Base-by-base conservation (phyloP, 2,797 vertebrate species). In the Microctenopoma lineatum region DNA sequence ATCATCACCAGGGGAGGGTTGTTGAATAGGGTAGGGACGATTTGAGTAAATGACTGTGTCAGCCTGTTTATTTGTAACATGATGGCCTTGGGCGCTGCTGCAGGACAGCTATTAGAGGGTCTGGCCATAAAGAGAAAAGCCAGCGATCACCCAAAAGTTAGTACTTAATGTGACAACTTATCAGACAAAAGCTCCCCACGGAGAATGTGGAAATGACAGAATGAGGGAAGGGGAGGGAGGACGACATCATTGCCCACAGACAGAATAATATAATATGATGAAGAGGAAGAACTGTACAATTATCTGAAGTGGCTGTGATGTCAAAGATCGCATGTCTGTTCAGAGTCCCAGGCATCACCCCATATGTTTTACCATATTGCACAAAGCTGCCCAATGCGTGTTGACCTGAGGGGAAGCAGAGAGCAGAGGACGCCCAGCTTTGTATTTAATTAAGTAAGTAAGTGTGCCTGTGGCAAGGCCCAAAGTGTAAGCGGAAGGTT, bases 31-130 rank as follows among this genome's bases (percentile, higher is more conserved):
- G 96, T 89, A 91, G 94, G 95, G 96, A 96, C 96, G 95, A 98
- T 97, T 97, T 98, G 96, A 97, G 96, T 96, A 97, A 99, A 98
- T 97, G 97, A 97, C 95, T 96, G 95, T 97, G 96, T 98, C 96
- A 98, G 97, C 95, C 97, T 96, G 96, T 97, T 97, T 99, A 97
- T 98, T 98, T 96, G 95, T 94, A 95, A 96, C 96, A 94, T 93
- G 94, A 96, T 94, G 94, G 96, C 97, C 95, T 89, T 93, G 89
- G 95, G 97, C 94, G 90, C 92, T 94, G 95, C 97, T 94, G 90
- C 87, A 61, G 97, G 97, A 96, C 96, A 95, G 95, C 97, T 96
- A 98, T 99, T 98, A 98, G 85, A 88, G 94, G 95, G 93, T 93
- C 91, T 94, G 95, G 92, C 96, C 94, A 95, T 97, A 97, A 98